Evolutionary conservation across 1,140 invertebrate species (phyloP).

Genomic region (Papilio polyxenes): DNA sequence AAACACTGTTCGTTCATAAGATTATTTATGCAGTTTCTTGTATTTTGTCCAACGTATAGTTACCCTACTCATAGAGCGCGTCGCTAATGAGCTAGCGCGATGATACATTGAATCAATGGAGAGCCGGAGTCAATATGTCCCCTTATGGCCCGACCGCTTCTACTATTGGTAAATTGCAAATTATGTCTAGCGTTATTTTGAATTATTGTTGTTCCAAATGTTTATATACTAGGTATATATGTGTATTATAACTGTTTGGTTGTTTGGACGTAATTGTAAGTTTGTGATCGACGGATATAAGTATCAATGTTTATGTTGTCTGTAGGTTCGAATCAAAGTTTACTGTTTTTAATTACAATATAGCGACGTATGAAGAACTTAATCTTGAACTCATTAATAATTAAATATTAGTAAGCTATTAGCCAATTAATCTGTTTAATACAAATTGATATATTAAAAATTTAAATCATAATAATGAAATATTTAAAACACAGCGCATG

Average conservation of each 20-base stretch:
- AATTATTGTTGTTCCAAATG: slow-evolving; percentile 33
- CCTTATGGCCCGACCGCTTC: slow-evolving; percentile 9
- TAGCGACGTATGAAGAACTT: too few species aligned
- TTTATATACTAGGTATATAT: slow-evolving; percentile 30
- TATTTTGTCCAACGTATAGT: neutral
- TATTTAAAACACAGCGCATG: neutral
- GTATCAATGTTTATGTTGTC: neutral
- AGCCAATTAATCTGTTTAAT: too few species aligned
- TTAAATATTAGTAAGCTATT: too few species aligned
- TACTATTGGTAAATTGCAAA: slow-evolving; percentile 43
- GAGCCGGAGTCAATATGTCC: slow-evolving; percentile 33
- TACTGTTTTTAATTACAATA: too few species aligned
- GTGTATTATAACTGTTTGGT: neutral
- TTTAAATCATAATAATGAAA: neutral
- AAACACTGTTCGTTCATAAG: neutral
- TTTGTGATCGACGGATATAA: neutral
- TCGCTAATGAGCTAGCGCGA: slow-evolving; percentile 54
- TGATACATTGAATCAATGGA: slow-evolving; percentile 56
- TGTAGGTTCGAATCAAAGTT: too few species aligned
- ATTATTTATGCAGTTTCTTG: neutral
- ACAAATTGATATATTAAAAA: neutral
- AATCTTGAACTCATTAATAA: too few species aligned
- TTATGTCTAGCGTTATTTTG: slow-evolving; percentile 36
- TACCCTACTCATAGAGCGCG: slow-evolving; percentile 26
- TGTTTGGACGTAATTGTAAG: neutral